Base-by-base conservation (phyloP, 2,888 invertebrate species). In the Hydrotaea diabolus region DNA sequence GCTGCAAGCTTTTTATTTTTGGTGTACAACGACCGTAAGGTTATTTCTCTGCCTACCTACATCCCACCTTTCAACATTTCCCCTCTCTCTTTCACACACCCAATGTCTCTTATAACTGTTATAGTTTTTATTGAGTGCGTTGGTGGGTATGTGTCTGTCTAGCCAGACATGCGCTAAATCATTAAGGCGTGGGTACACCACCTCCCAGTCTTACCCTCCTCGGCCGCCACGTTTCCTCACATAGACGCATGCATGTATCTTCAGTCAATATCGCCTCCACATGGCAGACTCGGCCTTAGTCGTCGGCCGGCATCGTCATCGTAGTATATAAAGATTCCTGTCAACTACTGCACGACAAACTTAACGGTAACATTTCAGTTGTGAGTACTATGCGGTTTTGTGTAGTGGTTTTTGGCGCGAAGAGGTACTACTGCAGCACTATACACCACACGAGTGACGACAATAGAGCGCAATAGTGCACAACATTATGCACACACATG, bases 121-220 rank as follows among this genome's bases (percentile, higher is more conserved):
- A 2, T 57, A 23, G 19, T 36, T 64, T n/a, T 53, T 53, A 17
- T n/a, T 55, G 19, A 21, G 11, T 55, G 19, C 21, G 2, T 55
- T 7, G 19, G 19, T 55, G 11, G 59, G n/a, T 31, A 74, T n/a
- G n/a, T 46, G 74, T 46, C 59, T 59, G 57, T 72, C 72, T 72
- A n/a, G n/a, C 39, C 76, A 81, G 57, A 26, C 80, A 46, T 85
- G 84, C 84, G 84, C 81, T 49, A 8, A 26, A 26, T 23, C 55
- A 59, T 59, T 49, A 62, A 78, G 57, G 57, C 77, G 75, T 72
- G 80, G 71, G 69, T 66, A 19, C 43, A 8, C 66, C 66, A 36
- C 26, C 21, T 23, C 8, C 39, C 43, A 13, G 15, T 31, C 17
- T 36, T 64, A 36, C 36, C 3, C 36, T 36, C n/a, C n/a, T 36